Evolutionary conservation across 2,888 invertebrate genomes (phyloP).

Genomic region (Orthonevra nobilis): DNA sequence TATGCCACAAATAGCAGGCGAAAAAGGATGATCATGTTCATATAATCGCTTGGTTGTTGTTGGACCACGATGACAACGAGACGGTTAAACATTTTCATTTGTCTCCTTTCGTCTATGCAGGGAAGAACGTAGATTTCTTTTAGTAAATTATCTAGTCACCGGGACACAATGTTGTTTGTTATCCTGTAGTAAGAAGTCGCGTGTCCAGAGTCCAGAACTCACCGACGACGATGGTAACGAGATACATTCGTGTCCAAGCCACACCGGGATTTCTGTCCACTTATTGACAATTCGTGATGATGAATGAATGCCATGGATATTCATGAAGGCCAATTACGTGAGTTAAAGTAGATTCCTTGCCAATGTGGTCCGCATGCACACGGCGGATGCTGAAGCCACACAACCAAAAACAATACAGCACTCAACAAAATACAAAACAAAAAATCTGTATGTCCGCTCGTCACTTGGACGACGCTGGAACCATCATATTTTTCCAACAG

Average conservation of each 20-base stretch:
- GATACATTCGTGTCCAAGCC: slow-evolving; percentile 54
- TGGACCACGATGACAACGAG: slow-evolving; percentile 23
- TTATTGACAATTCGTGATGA: slow-evolving; percentile 74
- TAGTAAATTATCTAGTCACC: slow-evolving; percentile 65
- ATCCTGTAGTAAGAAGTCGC: slow-evolving; percentile 47
- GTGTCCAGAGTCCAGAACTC: slow-evolving; percentile 20
- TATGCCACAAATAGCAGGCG: slow-evolving; percentile 36
- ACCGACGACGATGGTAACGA: slow-evolving; percentile 7
- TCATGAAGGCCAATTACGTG: slow-evolving; percentile 73
- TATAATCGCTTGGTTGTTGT: slow-evolving; percentile 26
- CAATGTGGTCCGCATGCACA: slow-evolving; percentile 41
- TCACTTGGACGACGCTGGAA: slow-evolving; percentile 37
- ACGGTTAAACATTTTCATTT: slow-evolving; percentile 46
- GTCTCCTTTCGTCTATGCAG: slow-evolving; percentile 12
- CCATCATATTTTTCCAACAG: not conserved
- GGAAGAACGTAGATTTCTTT: slow-evolving; percentile 26
- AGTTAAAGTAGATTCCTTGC: slow-evolving; percentile 70
- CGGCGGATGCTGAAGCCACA: not conserved
- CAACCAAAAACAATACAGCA: slow-evolving; percentile 5
- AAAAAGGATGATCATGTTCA: slow-evolving; percentile 26
- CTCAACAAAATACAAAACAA: no score
- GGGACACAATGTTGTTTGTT: slow-evolving; percentile 32
- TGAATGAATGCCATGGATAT: slow-evolving; percentile 73
- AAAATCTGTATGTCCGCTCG: slow-evolving; percentile 33
- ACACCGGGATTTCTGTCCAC: slow-evolving; percentile 66